These are phyloP conservation scores for Drosophila phalerata DNA, from an alignment of 2,888 invertebrate genomes.

Conservation along the genomic window DNA sequence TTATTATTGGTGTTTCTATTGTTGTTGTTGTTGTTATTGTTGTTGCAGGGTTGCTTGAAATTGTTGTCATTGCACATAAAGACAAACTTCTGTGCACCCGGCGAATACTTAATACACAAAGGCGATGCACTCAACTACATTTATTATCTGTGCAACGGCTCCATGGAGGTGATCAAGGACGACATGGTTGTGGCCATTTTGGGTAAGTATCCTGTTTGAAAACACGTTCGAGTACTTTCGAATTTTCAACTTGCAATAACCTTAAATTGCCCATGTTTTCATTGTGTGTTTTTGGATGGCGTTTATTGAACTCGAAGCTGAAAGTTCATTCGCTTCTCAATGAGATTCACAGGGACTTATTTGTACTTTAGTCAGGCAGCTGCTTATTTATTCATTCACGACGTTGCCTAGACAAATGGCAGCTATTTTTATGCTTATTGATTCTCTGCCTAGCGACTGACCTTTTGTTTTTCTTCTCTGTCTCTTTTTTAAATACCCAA, in stretches of 20 bases:
- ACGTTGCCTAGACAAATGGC: constrained; percentile 74
- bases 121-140: constrained; percentile 97
- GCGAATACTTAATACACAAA: constrained; percentile 96
- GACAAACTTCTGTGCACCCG: constrained; percentile 98
- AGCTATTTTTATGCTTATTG: constrained; percentile 80
- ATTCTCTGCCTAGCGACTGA: constrained; percentile 60
- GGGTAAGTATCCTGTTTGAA: constrained; percentile 88
- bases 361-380: constrained; percentile 46
- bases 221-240: constrained; percentile 8
- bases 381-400: constrained; percentile 72
- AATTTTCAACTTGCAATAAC: constrained; percentile 42
- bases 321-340: constrained; percentile 67
- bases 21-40: constrained; percentile 19
- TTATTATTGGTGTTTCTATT: constrained; percentile 3
- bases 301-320: constrained; percentile 68
- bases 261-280: constrained; percentile 37
- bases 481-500: constrained; percentile 22
- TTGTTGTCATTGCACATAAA: constrained; percentile 96
- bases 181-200: constrained; percentile 98
- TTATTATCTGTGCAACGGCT: constrained; percentile 98
- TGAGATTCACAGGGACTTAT: constrained; percentile 21
- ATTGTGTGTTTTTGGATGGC: constrained; percentile 30
- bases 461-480: constrained; percentile 51
- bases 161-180: constrained; percentile 98
- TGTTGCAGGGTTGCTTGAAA: constrained; percentile 92